Base-by-base conservation (phyloP, 2,113 vertebrate genomes). In the Vanacampus margaritifer region DNA sequence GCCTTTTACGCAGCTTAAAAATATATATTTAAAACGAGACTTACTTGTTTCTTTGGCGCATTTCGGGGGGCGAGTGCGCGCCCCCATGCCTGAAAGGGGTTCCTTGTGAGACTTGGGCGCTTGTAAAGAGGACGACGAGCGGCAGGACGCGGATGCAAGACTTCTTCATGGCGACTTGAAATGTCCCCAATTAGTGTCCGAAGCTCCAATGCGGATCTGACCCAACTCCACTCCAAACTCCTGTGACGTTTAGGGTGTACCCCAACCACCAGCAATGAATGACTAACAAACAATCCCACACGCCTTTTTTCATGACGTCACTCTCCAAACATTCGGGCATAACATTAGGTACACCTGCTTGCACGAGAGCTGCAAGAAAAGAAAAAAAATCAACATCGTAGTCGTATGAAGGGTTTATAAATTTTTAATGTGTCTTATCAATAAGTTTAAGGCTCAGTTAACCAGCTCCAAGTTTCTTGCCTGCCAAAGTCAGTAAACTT, bases 41-140 rank as follows among this genome's bases (percentile, higher is more conserved):
- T 92, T 72, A 92, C 92, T 91, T 92, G 46, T 87, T 91, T 48
- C 87, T 86, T 51, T 88, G 91, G 35, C 83, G 81, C 1, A 84
- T 72, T 41, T 79, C 84, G 9, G 76, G 23, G 69, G 75, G 79
- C 63, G 90, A 83, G 28, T 85, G 82, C 0, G 87, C 62, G 10
- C 67, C 74, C 19, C 88, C 89, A 41, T 89, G 89, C 3, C 80
- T 84, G 46, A 90, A 87, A 56, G 89, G 91, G 35, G 89, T 69
- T 21, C 79, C 90, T 48, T 14, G 28, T 57, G 54, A 12, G 43
- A 86, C 75, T 7, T 87, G 43, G 59, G 86, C 78, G 2, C 86
- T 68, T 13, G 67, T 84, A 4, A 87, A 11, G 1, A 89, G 37
- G 14, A 89, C 9, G 67, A 56, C 74, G n/a, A 83, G 1, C 26